Base-by-base conservation (phyloP, 2,797 vertebrate species). In the Crocodylus rhombifer region DNA sequence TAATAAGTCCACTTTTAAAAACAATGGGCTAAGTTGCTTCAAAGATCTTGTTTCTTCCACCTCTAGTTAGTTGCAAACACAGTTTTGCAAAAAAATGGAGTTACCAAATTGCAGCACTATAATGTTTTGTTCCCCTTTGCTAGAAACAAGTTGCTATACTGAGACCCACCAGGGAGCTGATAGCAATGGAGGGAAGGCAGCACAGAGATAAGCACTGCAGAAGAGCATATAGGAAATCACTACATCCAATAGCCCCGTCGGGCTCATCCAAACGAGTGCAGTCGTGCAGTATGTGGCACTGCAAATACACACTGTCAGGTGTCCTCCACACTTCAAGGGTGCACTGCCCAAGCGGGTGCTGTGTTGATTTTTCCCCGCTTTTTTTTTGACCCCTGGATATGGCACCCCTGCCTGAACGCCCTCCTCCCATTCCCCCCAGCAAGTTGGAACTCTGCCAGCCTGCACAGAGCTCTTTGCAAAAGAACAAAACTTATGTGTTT, bases 171-270 rank as follows among this genome's bases (percentile, higher is more conserved):
- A 60, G 51, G 16, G 33, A 1, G 2, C 58, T 25, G 36, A 33
- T 0, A 0, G 5, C 83, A 61, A 25, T 33, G 76, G 64, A 80
- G 86, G 82, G 55, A 82, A 81, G 2, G 7, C 0, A 71, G 30
- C 36, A 42, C 89, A 69, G 30, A 36, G 1, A 13, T 10, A 80
- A 88, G 63, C 4, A 91, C 69, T n/a, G 62, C 82, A 80, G 65
- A 56, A 42, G 20, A 21, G 82, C 77, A 36, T 51, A 25, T 25
- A 69, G 26, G 23, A 23, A 42, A 21, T 26, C 33, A 9, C 13
- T 42, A 21, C 36, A 51, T 26, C 69, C 13, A 51, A 14, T 21
- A 23, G 36, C 21, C 36, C 69, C 69, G 26, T 58, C 74, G 58
- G 90, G 64, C 73, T 82, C 81, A 65, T 57, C 23, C 62, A 75